Evolutionary conservation across 1,140 invertebrate genomes (phyloP).

Genomic region (Hetaerina americana): DNA sequence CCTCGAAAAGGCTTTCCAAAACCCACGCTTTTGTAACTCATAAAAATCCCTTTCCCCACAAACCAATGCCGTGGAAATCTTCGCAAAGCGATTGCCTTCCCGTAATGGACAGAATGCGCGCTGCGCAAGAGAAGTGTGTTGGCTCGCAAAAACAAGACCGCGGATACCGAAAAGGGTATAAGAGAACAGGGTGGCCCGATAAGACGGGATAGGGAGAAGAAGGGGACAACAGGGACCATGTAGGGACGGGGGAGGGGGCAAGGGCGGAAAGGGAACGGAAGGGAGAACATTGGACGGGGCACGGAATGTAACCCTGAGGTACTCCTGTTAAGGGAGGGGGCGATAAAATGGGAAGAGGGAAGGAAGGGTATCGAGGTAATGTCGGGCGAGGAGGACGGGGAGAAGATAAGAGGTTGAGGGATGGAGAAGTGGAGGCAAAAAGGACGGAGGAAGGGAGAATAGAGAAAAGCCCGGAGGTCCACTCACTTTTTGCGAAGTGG

Average conservation of each 20-base stretch:
- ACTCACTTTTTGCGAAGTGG: not conserved
- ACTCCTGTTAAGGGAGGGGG: not conserved
- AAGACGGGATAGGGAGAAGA: not conserved
- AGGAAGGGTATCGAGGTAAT: not conserved
- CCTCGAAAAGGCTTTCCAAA: too few relatives aligned
- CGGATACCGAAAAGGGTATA: not conserved
- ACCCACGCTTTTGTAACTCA: too few relatives aligned
- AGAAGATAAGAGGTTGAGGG: not conserved
- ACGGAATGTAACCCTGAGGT: too few relatives aligned
- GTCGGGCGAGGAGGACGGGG: not conserved
- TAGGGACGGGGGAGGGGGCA: not conserved
- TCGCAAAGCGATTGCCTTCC: too few relatives aligned
- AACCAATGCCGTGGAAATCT: not conserved
- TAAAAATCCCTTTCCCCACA: too few relatives aligned
- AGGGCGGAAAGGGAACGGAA: not conserved
- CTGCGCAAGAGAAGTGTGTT: too few relatives aligned
- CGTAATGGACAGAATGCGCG: too few relatives aligned
- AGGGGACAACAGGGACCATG: not conserved
- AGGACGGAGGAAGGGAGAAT: not conserved
- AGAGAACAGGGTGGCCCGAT: not conserved
- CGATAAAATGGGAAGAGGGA: not conserved
- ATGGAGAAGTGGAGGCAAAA: not conserved
- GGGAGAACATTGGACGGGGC: too few relatives aligned
- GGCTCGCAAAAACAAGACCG: too few relatives aligned
- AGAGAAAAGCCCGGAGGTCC: not conserved